Conservation (phyloP, 1,140 invertebrate species). For the Caenorhabditis inopinata region DNA sequence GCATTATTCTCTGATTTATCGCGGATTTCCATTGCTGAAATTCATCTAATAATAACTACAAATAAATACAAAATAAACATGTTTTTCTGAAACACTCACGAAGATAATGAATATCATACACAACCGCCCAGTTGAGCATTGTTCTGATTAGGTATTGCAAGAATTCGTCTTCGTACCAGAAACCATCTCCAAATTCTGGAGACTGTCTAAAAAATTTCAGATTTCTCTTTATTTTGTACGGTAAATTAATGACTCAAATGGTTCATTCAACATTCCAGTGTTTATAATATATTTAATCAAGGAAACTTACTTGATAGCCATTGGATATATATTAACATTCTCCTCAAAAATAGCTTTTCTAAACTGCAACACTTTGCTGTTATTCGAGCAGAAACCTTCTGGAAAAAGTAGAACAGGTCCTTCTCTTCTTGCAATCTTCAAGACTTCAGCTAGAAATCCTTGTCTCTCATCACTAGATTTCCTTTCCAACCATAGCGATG, state of each 20-base stretch:
- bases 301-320: conserved; percentile 34
- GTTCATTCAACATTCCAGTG: neutral
- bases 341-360: conserved; percentile 48
- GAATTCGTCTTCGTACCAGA: conserved; percentile 46
- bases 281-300: neutral
- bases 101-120: conserved; percentile 45
- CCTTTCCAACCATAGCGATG: conserved; percentile 35
- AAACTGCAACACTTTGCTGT: conserved; percentile 45
- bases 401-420: conserved; percentile 46
- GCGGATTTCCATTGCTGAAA: conserved; percentile 17
- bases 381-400: conserved; percentile 49
- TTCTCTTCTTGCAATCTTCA: conserved; percentile 30
- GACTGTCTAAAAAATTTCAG: conserved; percentile 43
- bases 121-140: conserved; percentile 44
- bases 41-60: no score
- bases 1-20: neutral
- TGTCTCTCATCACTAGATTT: conserved; percentile 25
- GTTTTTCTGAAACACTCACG: neutral
- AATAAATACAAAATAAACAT: neutral
- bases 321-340: conserved; percentile 45
- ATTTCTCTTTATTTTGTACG: no score
- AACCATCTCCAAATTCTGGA: conserved; percentile 35
- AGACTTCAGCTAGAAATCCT: conserved; percentile 30
- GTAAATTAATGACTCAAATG: no score
- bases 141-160: conserved; percentile 33